phyloP scores from a whole-genome alignment of 1,140 invertebrate species.

The Pogonomyrmex barbatus region DNA sequence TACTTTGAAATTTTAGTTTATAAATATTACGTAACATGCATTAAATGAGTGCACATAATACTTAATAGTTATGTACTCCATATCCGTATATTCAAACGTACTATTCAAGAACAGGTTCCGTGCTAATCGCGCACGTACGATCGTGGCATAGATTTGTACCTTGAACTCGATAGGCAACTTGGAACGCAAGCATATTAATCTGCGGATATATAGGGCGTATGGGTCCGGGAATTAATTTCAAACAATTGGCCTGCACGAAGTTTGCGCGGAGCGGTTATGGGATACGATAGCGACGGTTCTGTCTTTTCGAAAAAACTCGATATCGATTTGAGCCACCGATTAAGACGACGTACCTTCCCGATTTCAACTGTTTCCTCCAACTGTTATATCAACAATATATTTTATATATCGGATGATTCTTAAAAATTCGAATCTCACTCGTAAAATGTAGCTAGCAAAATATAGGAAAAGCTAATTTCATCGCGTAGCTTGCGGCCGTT shows the following conservation, averaged over 20 bases:
- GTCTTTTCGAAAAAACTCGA: slow-evolving; percentile 11
- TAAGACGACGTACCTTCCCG: background rate
- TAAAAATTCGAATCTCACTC: background rate
- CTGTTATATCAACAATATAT: background rate
- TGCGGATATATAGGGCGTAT: slow-evolving; percentile 41
- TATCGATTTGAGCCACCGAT: slow-evolving; percentile 12
- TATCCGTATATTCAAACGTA: slow-evolving; percentile 7
- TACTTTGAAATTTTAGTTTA: background rate
- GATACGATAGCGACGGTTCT: background rate
- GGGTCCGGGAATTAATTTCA: slow-evolving; percentile 52
- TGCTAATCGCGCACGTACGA: slow-evolving; percentile 48
- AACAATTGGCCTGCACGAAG: slow-evolving; percentile 52
- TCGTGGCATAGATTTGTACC: slow-evolving; percentile 44
- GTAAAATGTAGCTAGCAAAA: background rate
- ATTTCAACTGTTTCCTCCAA: background rate
- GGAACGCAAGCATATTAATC: slow-evolving; percentile 58
- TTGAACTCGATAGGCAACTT: slow-evolving; percentile 34
- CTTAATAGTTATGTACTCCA: background rate
- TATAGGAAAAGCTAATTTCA: background rate
- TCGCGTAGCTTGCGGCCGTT: background rate
- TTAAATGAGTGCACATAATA: background rate
- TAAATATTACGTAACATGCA: background rate
- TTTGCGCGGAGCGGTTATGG: background rate
- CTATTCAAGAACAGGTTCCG: background rate
- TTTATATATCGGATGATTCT: background rate